A percentile compares a stretch with the other conserved stretches of the same genome.
phyloP scores from a whole-genome alignment of 2,797 vertebrate genomes.

The Spea hammondii region DNA sequence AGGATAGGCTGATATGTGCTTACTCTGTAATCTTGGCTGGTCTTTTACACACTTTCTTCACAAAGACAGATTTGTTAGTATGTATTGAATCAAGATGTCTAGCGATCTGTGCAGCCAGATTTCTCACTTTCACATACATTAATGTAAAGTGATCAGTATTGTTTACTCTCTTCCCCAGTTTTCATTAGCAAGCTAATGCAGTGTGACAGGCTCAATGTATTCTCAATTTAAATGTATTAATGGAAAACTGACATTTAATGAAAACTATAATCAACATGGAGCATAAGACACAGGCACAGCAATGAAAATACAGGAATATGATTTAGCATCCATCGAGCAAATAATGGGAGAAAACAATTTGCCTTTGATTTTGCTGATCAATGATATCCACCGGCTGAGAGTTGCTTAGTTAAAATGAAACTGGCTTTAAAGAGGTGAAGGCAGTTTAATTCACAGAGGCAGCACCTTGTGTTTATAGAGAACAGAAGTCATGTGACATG shows the following conservation, averaged over 20 bases:
- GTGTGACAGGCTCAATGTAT: conserved; percentile 50
- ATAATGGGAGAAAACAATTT: conserved; percentile 40
- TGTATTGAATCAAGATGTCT: conserved; percentile 23
- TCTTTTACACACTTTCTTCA: neutral
- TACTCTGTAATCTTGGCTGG: neutral
- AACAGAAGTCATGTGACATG: neutral
- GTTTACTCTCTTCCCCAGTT: conserved; percentile 44
- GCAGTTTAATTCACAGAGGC: conserved; percentile 26
- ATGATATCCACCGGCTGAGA: conserved; percentile 25
- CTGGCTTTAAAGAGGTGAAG: conserved; percentile 17
- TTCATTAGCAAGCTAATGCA: conserved; percentile 48
- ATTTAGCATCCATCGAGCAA: conserved; percentile 35
- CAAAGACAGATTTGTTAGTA: conserved; percentile 27
- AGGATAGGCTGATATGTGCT: too few relatives aligned
- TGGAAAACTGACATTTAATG: conserved; percentile 52
- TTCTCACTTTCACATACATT: conserved; percentile 35
- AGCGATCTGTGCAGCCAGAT: conserved; percentile 36
- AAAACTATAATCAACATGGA: conserved; percentile 47
- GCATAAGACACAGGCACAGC: conserved; percentile 44
- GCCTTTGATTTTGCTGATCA: conserved; percentile 35
- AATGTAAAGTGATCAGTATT: conserved; percentile 52
- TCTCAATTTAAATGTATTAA: conserved; percentile 50
- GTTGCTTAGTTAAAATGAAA: conserved; percentile 14
- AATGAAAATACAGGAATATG: conserved; percentile 40
- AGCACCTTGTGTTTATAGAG: conserved; percentile 17